Base-by-base conservation (phyloP, 2,888 invertebrate species). In the Tetragonisca angustula region DNA sequence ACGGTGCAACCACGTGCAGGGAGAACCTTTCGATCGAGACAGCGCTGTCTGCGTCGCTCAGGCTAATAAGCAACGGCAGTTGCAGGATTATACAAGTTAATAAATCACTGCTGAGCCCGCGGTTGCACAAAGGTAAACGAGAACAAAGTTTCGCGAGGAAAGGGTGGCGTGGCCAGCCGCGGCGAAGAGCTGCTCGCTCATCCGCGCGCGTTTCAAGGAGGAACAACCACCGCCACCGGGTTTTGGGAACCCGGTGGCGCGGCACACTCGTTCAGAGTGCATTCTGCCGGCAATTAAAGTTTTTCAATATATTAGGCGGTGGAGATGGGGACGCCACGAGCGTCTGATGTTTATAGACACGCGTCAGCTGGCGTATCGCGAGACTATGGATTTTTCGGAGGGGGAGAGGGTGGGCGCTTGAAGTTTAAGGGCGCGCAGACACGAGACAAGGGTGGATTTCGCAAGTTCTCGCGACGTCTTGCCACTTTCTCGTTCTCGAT, bases 371-470 rank as follows among this genome's bases (percentile, higher is more conserved):
- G 81, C 81, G 75, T 86, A 80, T 79, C 65, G 52, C 74, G 74
- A 71, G 81, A 71, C 83, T 81, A 84, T 81, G 87, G 84, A 89
- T 89, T 89, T 88, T 89, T 89, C 61, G 81, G 87, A 64, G 71
- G 76, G 49, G 21, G n/a, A 61, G n/a, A 54, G 61, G 5, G 36
- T 1, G 36, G 0, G 36, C 36, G 36, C 9, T 1, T 36, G 36
- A 36, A 36, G 36, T 36, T 70, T 21, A 67, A 73, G 73, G 65
- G 74, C 32, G 32, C 24, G 69, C 36, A 36, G n/a, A 21, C 19
- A 54, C 79, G 71, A 73, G 68, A 68, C 68, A 6, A 21, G 17
- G 11, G 13, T 64, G 11, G 32, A 64, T 17, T 61, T 61, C 13
- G 2, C 11, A 0, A 56, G 56, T n/a, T n/a, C 56, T n/a, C n/a